A percentile compares a stretch with the other conserved stretches of the same genome.
These are phyloP conservation scores for Trissolcus basalis DNA, from an alignment of 1,140 invertebrate species.

Conservation along the genomic window DNA sequence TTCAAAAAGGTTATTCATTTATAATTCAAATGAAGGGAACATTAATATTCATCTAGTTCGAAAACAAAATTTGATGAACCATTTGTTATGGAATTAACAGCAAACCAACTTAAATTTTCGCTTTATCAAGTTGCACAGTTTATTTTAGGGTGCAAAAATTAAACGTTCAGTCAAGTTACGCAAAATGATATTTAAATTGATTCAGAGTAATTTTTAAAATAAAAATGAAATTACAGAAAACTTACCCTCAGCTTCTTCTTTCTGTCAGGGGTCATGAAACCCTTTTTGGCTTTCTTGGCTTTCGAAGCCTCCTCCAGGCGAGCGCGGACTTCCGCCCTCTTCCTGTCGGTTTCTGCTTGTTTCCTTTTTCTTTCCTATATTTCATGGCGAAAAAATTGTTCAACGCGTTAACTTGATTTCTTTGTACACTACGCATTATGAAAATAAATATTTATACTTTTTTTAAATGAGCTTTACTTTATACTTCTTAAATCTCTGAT, in stretches of 20 bases:
- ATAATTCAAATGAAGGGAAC: too few relatives aligned
- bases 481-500: too few relatives aligned
- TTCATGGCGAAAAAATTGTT: constrained; percentile 49
- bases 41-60: too few relatives aligned
- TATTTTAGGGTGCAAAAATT: too few relatives aligned
- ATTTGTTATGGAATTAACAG: too few relatives aligned
- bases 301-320: constrained; percentile 96
- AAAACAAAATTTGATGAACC: too few relatives aligned
- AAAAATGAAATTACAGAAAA: constrained; percentile 52
- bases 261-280: constrained; percentile 98
- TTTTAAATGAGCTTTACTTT: too few relatives aligned
- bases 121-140: too few relatives aligned
- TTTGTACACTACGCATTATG: constrained; percentile 17
- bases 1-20: too few relatives aligned
- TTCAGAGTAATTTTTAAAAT: background rate
- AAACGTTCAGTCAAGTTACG: too few relatives aligned
- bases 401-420: constrained; percentile 31
- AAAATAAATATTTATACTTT: background rate
- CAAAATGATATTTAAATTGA: too few relatives aligned
- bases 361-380: constrained; percentile 93
- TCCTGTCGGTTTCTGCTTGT: constrained; percentile 94
- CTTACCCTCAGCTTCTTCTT: constrained; percentile 98
- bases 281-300: constrained; percentile 96
- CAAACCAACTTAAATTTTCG: too few relatives aligned
- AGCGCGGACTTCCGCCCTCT: constrained; percentile 95